phyloP scores from a whole-genome alignment of 2,797 vertebrate species.

The Lindbergichthys nudifrons region DNA sequence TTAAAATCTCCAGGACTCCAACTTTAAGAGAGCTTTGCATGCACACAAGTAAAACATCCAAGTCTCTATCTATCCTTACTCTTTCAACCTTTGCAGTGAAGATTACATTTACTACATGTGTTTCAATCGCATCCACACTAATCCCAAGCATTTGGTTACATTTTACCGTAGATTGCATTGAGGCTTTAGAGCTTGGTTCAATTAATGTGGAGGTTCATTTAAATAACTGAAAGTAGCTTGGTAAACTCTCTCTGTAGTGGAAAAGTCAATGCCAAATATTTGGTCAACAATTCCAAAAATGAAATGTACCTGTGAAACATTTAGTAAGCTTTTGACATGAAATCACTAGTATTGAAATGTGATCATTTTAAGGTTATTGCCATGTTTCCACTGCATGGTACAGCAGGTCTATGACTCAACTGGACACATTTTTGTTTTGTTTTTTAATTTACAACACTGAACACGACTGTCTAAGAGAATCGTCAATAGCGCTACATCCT shows the following conservation, averaged over 20 bases:
- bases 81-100: constrained; percentile 15
- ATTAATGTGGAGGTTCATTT: constrained; percentile 1
- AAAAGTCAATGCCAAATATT: not conserved
- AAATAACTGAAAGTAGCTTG: not conserved
- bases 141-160: constrained; percentile 25
- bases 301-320: not conserved
- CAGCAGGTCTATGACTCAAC: too few species aligned
- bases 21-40: constrained; percentile 56
- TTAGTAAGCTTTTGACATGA: not conserved
- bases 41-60: constrained; percentile 56
- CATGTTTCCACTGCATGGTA: too few species aligned
- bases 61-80: constrained; percentile 37
- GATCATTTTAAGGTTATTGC: not conserved
- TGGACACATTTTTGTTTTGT: too few species aligned
- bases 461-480: too few species aligned
- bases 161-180: not conserved
- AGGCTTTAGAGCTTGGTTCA: not conserved
- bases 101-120: constrained; percentile 8
- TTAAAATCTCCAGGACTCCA: constrained; percentile 40
- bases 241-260: not conserved
- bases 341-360: not conserved
- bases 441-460: too few species aligned
- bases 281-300: not conserved
- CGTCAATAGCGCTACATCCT: too few species aligned
- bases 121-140: not conserved